phyloP scores from a whole-genome alignment of 2,797 vertebrate species.

The Alfaro cultratus region DNA sequence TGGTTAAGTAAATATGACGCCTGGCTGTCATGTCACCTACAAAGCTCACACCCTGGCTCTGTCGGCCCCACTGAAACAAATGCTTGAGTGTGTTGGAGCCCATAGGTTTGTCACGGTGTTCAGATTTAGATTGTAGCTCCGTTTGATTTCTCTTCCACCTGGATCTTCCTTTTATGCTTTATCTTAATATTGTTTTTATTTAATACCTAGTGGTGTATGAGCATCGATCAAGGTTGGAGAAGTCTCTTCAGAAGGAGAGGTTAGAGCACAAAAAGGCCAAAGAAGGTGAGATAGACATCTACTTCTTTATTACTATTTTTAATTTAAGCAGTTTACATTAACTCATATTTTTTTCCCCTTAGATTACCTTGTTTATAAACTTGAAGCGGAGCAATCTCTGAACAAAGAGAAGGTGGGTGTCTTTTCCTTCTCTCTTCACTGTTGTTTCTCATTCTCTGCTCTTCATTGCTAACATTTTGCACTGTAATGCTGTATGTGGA shows the following conservation, averaged over 20 bases:
- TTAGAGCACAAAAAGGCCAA: conserved; percentile 98
- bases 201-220: conserved; percentile 92
- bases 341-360: conserved; percentile 42
- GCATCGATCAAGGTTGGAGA: conserved; percentile 96
- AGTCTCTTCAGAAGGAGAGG: conserved; percentile 97
- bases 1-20: conserved; percentile 34
- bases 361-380: conserved; percentile 97
- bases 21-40: conserved; percentile 5
- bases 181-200: not conserved
- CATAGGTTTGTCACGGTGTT: not conserved
- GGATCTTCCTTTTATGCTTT: not conserved
- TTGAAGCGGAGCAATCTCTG: conserved; percentile 94
- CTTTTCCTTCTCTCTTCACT: not conserved
- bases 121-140: conserved; percentile 15
- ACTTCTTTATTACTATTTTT: not conserved
- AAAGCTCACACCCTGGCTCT: conserved; percentile 1
- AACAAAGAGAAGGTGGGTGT: conserved; percentile 95
- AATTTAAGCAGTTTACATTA: not conserved
- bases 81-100: not conserved
- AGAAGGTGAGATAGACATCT: conserved; percentile 85
- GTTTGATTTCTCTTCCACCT: conserved; percentile 16
- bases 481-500: not conserved
- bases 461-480: not conserved
- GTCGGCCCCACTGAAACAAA: not conserved
- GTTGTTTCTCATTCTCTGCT: no score